Evolutionary conservation across 1,140 invertebrate species (phyloP).

Genomic region (Cecropterus lyciades): DNA sequence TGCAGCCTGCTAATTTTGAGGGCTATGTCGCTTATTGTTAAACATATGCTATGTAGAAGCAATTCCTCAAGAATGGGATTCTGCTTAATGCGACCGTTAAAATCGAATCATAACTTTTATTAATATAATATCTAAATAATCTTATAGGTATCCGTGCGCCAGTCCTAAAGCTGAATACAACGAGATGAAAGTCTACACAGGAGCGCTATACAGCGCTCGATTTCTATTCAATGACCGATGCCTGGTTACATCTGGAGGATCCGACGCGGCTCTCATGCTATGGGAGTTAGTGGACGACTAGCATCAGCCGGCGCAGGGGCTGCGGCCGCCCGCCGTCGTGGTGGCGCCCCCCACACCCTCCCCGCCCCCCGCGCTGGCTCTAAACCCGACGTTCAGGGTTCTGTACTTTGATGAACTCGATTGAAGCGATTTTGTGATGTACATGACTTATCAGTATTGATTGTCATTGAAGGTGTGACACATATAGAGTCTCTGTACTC

Average conservation of each 20-base stretch:
- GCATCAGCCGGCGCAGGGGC: slow-evolving; percentile 63
- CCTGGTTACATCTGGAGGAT: slow-evolving; percentile 95
- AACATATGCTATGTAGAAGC: no score
- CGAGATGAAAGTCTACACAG: slow-evolving; percentile 95
- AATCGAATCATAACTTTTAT: no score
- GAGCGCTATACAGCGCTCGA: slow-evolving; percentile 91
- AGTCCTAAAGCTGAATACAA: slow-evolving; percentile 94
- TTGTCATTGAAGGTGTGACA: slow-evolving; percentile 1
- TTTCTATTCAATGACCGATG: slow-evolving; percentile 95
- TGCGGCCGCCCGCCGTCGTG: slow-evolving; percentile 62
- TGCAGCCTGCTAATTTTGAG: no score
- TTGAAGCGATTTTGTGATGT: slow-evolving; percentile 41
- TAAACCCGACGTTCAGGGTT: slow-evolving; percentile 61
- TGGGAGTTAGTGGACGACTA: slow-evolving; percentile 95
- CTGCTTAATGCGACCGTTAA: no score
- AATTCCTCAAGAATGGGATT: no score
- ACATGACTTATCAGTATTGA: background rate
- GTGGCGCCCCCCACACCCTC: slow-evolving; percentile 74
- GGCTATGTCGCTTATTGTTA: no score
- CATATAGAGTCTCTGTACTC: background rate
- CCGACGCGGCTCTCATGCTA: slow-evolving; percentile 95
- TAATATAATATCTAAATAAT: no score
- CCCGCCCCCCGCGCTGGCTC: slow-evolving; percentile 49
- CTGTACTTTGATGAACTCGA: slow-evolving; percentile 73
- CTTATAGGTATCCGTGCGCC: slow-evolving; percentile 90